Conservation (phyloP, 64 coral and sea anemone species). For the Stichodactyla helianthus region DNA sequence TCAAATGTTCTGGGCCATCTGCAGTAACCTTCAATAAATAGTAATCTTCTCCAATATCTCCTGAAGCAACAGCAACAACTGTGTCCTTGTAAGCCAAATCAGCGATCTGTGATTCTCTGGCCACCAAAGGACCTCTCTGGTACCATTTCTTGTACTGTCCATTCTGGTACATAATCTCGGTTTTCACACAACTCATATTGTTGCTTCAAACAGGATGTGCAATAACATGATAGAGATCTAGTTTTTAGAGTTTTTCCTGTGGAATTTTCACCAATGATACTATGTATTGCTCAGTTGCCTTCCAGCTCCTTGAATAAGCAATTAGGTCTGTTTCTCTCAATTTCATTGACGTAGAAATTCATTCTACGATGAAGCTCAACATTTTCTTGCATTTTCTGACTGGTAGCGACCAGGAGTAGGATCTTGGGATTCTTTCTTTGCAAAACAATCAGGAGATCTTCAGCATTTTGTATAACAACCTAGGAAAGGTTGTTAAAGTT, state of each 20-base stretch:
- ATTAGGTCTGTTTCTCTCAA: conserved; percentile 7
- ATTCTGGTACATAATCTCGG: background rate
- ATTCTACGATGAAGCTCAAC: background rate
- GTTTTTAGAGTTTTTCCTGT: background rate
- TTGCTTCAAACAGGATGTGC: background rate
- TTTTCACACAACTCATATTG: background rate
- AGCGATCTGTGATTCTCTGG: background rate
- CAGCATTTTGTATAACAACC: conserved; percentile 23
- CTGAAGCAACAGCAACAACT: conserved; percentile 20
- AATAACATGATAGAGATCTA: background rate
- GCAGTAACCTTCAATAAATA: conserved; percentile 23
- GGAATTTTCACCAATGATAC: background rate
- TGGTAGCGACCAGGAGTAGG: background rate
- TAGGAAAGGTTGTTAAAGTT: background rate
- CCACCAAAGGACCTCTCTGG: background rate
- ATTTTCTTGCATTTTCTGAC: background rate
- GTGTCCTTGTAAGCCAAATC: background rate
- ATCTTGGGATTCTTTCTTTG: background rate
- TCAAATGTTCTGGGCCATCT: conserved; percentile 27
- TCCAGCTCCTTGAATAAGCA: conserved; percentile 1
- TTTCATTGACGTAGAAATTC: background rate
- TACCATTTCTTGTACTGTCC: background rate
- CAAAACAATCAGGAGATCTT: conserved; percentile 9
- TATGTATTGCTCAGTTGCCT: conserved; percentile 9
- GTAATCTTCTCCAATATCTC: conserved; percentile 31